Evolutionary conservation across 2,797 vertebrate species (phyloP).

Genomic region (Cirrhinus molitorella): DNA sequence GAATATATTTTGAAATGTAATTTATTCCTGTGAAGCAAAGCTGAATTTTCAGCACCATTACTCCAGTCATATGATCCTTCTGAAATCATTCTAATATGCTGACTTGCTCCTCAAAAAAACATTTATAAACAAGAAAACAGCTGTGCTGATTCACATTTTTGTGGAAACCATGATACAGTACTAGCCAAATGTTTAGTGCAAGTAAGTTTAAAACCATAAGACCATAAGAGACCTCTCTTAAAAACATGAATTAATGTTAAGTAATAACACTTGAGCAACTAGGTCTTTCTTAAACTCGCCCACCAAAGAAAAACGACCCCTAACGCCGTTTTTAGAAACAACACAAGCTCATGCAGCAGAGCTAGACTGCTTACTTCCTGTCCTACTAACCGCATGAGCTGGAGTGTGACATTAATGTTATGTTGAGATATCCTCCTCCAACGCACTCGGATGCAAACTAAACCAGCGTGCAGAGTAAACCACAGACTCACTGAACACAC

Average conservation of each 20-base stretch:
- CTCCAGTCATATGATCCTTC: not conserved
- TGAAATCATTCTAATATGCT: not conserved
- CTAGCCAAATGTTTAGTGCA: too few species aligned
- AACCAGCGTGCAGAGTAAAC: constrained; percentile 3
- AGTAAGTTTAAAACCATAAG: too few species aligned
- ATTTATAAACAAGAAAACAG: not conserved
- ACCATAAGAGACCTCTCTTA: too few species aligned
- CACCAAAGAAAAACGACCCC: not conserved
- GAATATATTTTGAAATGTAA: not conserved
- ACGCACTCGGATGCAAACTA: not conserved
- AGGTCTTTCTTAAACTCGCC: not conserved
- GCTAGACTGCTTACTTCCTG: constrained; percentile 47
- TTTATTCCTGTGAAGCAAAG: not conserved
- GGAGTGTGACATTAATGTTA: constrained; percentile 27
- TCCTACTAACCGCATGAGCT: constrained; percentile 21
- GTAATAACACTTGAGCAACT: not conserved
- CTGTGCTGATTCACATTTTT: too few species aligned
- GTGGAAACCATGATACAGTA: too few species aligned
- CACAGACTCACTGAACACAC: not conserved
- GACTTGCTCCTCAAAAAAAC: not conserved
- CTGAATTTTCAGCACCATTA: not conserved
- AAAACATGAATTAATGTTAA: not conserved
- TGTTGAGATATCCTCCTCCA: constrained; percentile 25
- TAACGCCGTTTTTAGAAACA: not conserved
- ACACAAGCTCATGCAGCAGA: not conserved